A percentile compares a stretch with the other conserved stretches of the same genome.
Evolutionary conservation across 2,797 vertebrate genomes (phyloP).

Genomic region (Menidia menidia): DNA sequence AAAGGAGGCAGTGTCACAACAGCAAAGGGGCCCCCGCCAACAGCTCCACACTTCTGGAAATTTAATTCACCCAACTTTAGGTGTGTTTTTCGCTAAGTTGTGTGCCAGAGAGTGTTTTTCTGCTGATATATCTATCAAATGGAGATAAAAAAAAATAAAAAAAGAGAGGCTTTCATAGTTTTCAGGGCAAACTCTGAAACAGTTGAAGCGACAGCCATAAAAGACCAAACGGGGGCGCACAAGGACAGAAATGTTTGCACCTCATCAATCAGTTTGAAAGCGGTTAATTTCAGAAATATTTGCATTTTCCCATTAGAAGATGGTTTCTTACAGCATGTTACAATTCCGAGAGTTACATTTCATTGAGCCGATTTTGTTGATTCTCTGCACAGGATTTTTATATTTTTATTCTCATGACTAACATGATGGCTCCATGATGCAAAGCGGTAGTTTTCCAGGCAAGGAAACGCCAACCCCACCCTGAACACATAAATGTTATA

Average conservation of each 20-base stretch:
- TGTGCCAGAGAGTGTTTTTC: slow-evolving; percentile 1
- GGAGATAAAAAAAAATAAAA: too few species aligned
- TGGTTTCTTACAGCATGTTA: too few species aligned
- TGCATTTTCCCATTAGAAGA: background rate
- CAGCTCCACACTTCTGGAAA: background rate
- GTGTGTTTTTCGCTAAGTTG: slow-evolving; percentile 2
- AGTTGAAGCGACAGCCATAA: background rate
- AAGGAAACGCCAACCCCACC: too few species aligned
- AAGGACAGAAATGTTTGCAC: background rate
- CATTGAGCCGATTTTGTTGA: too few species aligned
- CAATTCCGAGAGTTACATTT: too few species aligned
- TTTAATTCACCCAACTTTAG: slow-evolving; percentile 3
- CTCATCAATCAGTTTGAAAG: too few species aligned
- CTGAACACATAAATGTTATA: too few species aligned
- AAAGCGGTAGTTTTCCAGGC: too few species aligned
- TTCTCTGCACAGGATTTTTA: too few species aligned
- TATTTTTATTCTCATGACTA: too few species aligned
- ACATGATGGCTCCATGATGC: too few species aligned
- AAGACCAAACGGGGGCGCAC: background rate
- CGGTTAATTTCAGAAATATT: background rate
- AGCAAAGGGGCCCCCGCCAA: slow-evolving; percentile 19
- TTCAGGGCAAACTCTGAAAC: background rate
- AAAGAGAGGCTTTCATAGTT: slow-evolving; percentile 13
- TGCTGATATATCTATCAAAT: background rate
- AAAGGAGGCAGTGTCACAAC: slow-evolving; percentile 7